phyloP scores from a whole-genome alignment of 2,113 vertebrate genomes.

The Alectura lathami region DNA sequence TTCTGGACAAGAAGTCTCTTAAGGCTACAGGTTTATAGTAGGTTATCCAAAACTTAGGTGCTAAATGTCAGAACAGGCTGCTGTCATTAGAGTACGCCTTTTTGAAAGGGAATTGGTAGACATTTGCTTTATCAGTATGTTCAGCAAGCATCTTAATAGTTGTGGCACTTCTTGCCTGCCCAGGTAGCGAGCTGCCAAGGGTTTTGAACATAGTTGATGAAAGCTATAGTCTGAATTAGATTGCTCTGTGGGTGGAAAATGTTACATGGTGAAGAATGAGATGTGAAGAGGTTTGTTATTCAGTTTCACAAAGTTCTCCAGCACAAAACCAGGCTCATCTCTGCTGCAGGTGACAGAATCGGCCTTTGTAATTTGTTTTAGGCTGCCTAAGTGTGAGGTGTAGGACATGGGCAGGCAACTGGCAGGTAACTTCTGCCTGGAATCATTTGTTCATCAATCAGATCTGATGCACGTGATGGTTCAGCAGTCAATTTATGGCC shows the following conservation, averaged over 20 bases:
- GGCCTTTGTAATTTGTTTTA: neutral
- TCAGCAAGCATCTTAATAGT: neutral
- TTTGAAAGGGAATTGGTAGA: neutral
- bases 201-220: neutral
- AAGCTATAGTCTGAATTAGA: neutral
- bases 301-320: neutral
- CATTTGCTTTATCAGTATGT: neutral
- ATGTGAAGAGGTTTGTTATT: neutral
- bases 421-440: neutral
- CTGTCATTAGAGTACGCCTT: neutral
- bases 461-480: neutral
- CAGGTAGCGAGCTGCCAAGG: neutral
- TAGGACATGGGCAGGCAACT: no score
- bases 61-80: neutral
- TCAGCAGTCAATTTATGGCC: neutral
- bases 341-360: neutral
- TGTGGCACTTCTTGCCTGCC: neutral
- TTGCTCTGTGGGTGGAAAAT: neutral
- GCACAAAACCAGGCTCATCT: neutral
- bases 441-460: neutral
- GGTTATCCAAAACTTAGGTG: neutral
- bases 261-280: neutral
- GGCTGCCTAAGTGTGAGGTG: neutral
- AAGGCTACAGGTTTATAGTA: neutral
- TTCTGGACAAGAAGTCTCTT: neutral